A percentile compares a stretch with the other conserved stretches of the same genome.
Evolutionary conservation across 2,888 invertebrate species (phyloP).

Genomic region (Ochropacha duplaris): DNA sequence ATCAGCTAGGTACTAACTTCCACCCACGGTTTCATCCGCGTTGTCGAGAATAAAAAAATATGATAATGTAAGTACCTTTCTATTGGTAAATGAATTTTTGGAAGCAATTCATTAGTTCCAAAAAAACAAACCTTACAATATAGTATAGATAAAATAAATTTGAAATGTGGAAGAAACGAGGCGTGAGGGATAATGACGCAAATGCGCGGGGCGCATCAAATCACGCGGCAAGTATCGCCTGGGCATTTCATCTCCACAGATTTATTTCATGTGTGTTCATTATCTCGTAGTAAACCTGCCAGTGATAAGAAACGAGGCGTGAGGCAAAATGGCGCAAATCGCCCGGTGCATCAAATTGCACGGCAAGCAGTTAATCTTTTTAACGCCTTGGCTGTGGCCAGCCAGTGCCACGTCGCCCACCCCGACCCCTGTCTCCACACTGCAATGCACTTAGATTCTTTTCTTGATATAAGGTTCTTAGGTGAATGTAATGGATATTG

Average conservation of each 20-base stretch:
- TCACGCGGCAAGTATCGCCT: too few relatives aligned
- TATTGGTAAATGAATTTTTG: too few relatives aligned
- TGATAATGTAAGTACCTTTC: too few relatives aligned
- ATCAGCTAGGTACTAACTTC: too few relatives aligned
- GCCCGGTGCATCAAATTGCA: conserved; percentile 11
- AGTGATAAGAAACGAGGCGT: conserved; percentile 20
- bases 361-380: conserved; percentile 30
- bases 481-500: background rate
- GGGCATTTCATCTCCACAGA: too few relatives aligned
- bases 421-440: background rate
- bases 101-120: too few relatives aligned
- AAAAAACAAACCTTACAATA: too few relatives aligned
- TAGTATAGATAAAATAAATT: too few relatives aligned
- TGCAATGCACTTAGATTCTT: background rate
- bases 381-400: conserved; percentile 13
- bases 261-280: background rate
- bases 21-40: too few relatives aligned
- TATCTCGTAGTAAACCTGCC: background rate
- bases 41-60: too few relatives aligned
- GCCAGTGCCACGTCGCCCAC: background rate
- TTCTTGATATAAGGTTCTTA: background rate
- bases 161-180: background rate
- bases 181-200: background rate
- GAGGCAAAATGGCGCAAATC: conserved; percentile 22
- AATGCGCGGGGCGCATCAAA: background rate